Base-by-base conservation (phyloP, 2,797 vertebrate species). In the Hoplostethus atlanticus region DNA sequence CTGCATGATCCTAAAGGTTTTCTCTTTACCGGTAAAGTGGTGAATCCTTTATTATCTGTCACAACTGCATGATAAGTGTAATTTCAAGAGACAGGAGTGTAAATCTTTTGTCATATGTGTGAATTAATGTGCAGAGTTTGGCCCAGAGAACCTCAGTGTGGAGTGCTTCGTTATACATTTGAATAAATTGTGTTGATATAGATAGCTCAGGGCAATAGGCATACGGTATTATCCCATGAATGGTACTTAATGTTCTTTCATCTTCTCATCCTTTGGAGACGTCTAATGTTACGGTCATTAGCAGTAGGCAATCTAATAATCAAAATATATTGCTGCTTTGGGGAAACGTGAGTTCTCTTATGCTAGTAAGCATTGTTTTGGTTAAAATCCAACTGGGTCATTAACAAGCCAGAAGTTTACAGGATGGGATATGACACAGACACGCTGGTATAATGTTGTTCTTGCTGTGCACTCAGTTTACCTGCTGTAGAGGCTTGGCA, bases 31-130 rank as follows among this genome's bases (percentile, higher is more conserved):
- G 40, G 28, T 53, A 13, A 46, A 25, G 46, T 38, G n/a, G 51
- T 0, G 11, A 74, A 55, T 59, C 58, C 12, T 65, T 71, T 40
- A 47, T 64, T 13, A 63, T 64, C 57, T 54, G 31, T 73, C 36
- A 75, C 36, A 81, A n/a, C n/a, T n/a, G n/a, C n/a, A n/a, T 54
- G 11, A 61, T 5, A 63, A 28, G 59, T 64, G 12, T 9, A 0
- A 34, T 40, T 46, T 8, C 0, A 2, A 52, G 30, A 8, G 31
- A 15, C 10, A 57, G 9, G 17, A 53, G 5, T 25, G 11, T 52
- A 5, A 61, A 46, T 63, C 36, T 47, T 62, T 36, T 46, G 16
- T 17, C 40, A 42, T 30, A 30, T 21, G 51, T 25, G 51, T 53
- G 7, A 3, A 28, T 9, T 7, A 53, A 53, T 53, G 28, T 31